Evolutionary conservation across 2,888 invertebrate genomes (phyloP).

Genomic region (Pseudanteris insignis): DNA sequence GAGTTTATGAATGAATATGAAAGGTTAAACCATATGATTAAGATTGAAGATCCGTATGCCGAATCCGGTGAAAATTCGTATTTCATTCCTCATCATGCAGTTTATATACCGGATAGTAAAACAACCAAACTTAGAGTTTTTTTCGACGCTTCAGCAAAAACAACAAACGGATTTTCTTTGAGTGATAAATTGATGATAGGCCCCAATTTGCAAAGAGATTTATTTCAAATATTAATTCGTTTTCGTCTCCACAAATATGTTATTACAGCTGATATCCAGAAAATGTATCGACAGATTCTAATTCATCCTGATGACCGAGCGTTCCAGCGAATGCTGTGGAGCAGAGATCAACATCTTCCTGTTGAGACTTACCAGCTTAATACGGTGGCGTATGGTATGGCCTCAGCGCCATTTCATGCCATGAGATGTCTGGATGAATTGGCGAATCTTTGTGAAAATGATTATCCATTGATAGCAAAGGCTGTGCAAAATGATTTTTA

Average conservation of each 20-base stretch:
- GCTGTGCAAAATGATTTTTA: conserved; percentile 37
- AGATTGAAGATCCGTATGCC: background rate
- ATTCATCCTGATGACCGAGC: conserved; percentile 6
- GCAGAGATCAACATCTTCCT: background rate
- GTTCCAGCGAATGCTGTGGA: conserved; percentile 21
- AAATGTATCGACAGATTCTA: conserved; percentile 16
- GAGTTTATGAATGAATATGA: conserved; percentile 33
- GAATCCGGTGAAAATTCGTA: conserved; percentile 23
- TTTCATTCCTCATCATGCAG: conserved; percentile 49
- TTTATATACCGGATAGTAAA: conserved; percentile 1
- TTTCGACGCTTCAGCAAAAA: background rate
- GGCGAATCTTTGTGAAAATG: background rate
- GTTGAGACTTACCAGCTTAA: conserved; percentile 15
- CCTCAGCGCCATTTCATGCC: conserved; percentile 11
- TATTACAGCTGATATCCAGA: conserved; percentile 7
- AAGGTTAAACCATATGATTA: conserved; percentile 23
- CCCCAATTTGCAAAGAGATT: conserved; percentile 12
- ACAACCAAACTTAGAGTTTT: conserved; percentile 6
- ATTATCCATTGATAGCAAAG: conserved; percentile 33
- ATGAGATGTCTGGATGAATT: conserved; percentile 10
- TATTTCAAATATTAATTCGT: conserved; percentile 9
- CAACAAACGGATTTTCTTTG: conserved; percentile 5
- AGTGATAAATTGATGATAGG: conserved; percentile 19
- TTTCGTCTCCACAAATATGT: conserved; percentile 18
- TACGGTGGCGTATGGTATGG: conserved; percentile 19